A percentile compares a stretch with the other conserved stretches of the same genome.
Conservation (phyloP, 2,797 vertebrate genomes). For the Eulemur mongoz region DNA sequence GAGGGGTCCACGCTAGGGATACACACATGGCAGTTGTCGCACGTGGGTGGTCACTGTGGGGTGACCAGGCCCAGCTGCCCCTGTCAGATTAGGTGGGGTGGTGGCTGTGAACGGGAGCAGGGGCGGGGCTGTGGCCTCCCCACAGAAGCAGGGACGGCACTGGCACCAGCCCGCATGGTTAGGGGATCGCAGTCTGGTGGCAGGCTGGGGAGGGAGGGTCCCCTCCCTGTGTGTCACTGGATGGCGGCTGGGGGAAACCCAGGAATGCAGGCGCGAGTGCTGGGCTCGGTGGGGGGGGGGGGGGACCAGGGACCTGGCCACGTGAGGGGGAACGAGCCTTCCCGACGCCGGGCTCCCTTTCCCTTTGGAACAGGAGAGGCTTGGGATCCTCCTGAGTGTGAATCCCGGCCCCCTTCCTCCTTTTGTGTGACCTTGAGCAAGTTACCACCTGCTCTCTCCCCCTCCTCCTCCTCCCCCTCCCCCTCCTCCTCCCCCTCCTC, state of each 20-base stretch:
- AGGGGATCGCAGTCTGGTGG: background rate
- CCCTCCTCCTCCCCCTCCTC: background rate
- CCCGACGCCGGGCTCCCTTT: background rate
- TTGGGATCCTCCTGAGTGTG: background rate
- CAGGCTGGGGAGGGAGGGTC: background rate
- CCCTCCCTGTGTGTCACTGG: rapidly evolving
- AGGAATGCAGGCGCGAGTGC: rapidly evolving
- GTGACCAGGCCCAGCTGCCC: background rate
- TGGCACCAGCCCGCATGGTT: background rate
- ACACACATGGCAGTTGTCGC: background rate
- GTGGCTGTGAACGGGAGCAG: background rate
- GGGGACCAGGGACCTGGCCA: background rate
- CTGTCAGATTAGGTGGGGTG: background rate
- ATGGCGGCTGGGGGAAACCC: rapidly evolving
- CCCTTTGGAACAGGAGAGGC: background rate
- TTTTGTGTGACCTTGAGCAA: background rate
- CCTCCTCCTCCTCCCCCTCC: too few species aligned
- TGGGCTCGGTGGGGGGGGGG: background rate
- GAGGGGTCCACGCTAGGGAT: background rate
- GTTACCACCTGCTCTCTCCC: background rate
- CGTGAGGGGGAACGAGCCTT: background rate
- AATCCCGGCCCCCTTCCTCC: background rate
- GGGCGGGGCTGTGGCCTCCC: background rate
- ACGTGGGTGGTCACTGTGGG: rapidly evolving
- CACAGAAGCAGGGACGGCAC: background rate